Conservation (phyloP, 2,113 vertebrate species). For the Stercorarius parasiticus region DNA sequence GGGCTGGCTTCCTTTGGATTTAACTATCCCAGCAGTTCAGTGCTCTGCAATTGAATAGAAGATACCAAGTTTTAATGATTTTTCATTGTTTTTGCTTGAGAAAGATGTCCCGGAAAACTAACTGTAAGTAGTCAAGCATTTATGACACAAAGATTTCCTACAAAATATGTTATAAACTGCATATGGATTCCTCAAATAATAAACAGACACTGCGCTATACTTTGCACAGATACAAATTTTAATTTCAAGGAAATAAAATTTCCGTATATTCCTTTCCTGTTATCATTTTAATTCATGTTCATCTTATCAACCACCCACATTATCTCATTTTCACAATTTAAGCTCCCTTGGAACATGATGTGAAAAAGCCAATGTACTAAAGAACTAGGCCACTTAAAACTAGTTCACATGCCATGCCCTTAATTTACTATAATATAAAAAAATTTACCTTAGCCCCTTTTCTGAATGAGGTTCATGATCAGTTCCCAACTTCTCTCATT, state of each 20-base stretch:
- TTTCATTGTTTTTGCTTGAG: not conserved
- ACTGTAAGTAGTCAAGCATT: not conserved
- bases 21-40: not conserved
- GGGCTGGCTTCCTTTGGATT: not conserved
- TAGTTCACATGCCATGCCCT: conserved; percentile 9
- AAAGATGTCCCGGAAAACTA: not conserved
- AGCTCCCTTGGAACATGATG: not conserved
- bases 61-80: not conserved
- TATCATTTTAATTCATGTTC: not conserved
- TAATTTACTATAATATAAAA: conserved; percentile 1
- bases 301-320: not conserved
- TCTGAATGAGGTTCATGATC: conserved; percentile 22
- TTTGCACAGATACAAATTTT: not conserved
- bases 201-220: not conserved
- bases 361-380: not conserved
- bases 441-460: not conserved
- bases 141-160: not conserved
- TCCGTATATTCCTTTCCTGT: not conserved
- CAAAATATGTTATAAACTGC: not conserved
- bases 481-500: conserved; percentile 18
- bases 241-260: not conserved
- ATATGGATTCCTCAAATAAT: not conserved
- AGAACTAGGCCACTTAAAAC: not conserved
- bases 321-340: not conserved
- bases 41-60: not conserved